These are phyloP conservation scores for Anoplolepis gracilipes DNA, from an alignment of 1,140 invertebrate species.

Conservation along the genomic window DNA sequence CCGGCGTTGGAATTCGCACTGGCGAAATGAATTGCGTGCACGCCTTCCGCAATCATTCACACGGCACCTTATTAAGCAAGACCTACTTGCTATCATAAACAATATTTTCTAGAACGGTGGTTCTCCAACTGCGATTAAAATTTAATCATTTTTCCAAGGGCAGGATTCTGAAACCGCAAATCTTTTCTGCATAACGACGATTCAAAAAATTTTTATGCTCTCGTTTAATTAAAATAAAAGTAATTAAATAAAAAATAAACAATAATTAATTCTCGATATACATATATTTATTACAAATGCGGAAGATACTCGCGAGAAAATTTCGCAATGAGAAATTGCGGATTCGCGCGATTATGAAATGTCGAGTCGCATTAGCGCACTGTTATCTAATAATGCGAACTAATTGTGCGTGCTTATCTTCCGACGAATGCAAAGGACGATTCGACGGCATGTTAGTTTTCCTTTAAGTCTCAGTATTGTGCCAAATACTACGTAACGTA, in stretches of 20 bases:
- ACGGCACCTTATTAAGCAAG: conserved; percentile 64
- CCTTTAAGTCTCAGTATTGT: conserved; percentile 40
- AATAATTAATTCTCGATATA: not conserved
- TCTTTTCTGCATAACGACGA: not conserved
- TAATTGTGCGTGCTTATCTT: conserved; percentile 43
- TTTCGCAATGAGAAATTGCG: no score
- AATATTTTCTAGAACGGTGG: conserved; percentile 50
- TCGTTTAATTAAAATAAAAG: not conserved
- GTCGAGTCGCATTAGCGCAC: not conserved
- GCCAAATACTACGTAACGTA: conserved; percentile 43
- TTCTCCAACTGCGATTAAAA: not conserved
- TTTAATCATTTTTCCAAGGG: not conserved
- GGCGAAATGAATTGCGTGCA: conserved; percentile 67
- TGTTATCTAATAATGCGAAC: conserved; percentile 41
- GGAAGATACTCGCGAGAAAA: not conserved
- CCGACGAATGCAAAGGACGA: conserved; percentile 29
- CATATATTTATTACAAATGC: not conserved
- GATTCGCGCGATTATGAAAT: not conserved
- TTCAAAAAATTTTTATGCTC: not conserved
- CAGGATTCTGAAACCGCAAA: not conserved
- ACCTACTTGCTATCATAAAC: conserved; percentile 64
- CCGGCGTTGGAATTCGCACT: conserved; percentile 57
- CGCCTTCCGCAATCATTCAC: conserved; percentile 65
- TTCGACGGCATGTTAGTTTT: conserved; percentile 21
- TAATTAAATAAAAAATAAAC: not conserved